Base-by-base conservation (phyloP, 1,140 invertebrate species). In the Drosophila bifasciata region DNA sequence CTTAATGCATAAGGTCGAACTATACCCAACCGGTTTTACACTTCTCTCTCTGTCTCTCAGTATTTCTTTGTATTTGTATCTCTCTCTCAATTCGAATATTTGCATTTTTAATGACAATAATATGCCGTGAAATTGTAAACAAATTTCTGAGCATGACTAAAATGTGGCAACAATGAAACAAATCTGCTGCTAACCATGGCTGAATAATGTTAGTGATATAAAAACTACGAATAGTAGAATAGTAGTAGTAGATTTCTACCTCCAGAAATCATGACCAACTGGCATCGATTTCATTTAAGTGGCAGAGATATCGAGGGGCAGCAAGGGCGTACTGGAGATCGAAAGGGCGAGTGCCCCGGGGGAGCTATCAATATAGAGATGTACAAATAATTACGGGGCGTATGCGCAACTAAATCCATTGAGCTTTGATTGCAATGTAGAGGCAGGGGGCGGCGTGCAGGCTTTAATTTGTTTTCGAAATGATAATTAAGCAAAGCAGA, bases 111-210 rank as follows among this genome's bases (percentile, higher is more conserved):
- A 86, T 80, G 77, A 81, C 63, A 69, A 73, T 69, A 74, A 85
- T 85, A 63, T 56, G 78, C 81, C 83, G 81, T 86, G 81, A 86
- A 86, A 86, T 86, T 86, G 81, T 86, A 81, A 78, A 78, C 77
- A 88, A 64, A 73, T 67, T 74, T 67, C 53, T 41, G 36, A 64
- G 51, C 62, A 45, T 72, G 62, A 58, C 62, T 69, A 60, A 62
- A 71, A 76, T 64, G 59, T 32, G 28, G 68, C 36, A 32, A 72
- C 51, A 71, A 59, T 73, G 32, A 64, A 64, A 60, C 16, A 59
- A 75, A 51, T 59, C 49, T 66, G 39, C 49, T 66, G 39, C 63
- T 67, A 75, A 45, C 62, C 59, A 64, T 62, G 63, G 56, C 66
- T 67, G 50, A 41, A 56, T 67, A 67, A 68, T 56, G 17, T 56